Conservation (phyloP, 2,113 vertebrate species). For the Misgurnus mizolepis region DNA sequence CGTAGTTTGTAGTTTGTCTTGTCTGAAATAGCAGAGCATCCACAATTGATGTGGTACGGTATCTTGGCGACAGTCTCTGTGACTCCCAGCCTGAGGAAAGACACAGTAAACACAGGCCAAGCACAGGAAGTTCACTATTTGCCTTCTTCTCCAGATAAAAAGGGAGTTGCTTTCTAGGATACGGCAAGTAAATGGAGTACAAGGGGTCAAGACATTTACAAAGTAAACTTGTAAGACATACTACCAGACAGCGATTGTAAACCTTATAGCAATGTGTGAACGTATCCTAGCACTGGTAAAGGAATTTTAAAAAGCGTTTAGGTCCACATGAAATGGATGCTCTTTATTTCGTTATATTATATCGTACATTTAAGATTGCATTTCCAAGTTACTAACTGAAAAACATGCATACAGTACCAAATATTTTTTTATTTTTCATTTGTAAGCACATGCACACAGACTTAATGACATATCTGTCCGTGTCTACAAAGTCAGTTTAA, state of each 20-base stretch:
- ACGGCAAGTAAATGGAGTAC: conserved; percentile 48
- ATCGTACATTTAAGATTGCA: no score
- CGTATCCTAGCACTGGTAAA: not conserved
- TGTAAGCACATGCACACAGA: no score
- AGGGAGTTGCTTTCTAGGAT: conserved; percentile 56
- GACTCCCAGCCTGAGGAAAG: conserved; percentile 57
- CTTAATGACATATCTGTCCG: no score
- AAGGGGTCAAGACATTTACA: conserved; percentile 34
- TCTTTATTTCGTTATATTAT: no score
- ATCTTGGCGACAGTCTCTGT: conserved; percentile 63
- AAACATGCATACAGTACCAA: no score
- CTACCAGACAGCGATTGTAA: conserved; percentile 21
- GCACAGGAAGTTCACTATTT: conserved; percentile 68
- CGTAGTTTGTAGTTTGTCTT: conserved; percentile 55
- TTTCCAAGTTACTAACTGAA: no score
- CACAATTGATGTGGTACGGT: conserved; percentile 65
- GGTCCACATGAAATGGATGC: not conserved
- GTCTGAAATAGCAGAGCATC: conserved; percentile 62
- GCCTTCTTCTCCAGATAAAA: conserved; percentile 63
- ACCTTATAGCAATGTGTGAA: not conserved
- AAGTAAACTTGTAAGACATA: conserved; percentile 47
- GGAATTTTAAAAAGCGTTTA: not conserved
- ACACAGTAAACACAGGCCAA: conserved; percentile 67
- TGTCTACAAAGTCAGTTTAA: no score
- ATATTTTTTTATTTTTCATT: no score